Evolutionary conservation across 2,113 vertebrate genomes (phyloP).

Genomic region (Laticauda laticaudata): DNA sequence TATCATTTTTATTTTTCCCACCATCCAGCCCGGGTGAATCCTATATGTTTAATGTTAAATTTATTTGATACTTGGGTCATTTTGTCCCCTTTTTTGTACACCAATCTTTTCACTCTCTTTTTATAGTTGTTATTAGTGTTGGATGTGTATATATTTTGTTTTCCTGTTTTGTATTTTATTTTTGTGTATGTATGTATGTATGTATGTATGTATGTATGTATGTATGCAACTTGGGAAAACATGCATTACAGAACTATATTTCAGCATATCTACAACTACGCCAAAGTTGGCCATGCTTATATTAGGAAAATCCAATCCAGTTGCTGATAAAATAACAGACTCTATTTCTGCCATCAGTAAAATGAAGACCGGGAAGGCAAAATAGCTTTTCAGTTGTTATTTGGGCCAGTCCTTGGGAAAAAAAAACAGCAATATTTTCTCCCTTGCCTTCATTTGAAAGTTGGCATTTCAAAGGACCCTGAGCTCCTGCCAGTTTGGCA

Average conservation of each 20-base stretch:
- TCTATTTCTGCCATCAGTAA: slow-evolving; percentile 27
- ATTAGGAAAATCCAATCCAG: slow-evolving; percentile 5
- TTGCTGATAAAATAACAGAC: not conserved
- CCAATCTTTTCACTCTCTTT: no score
- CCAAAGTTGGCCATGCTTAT: not conserved
- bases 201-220: no score
- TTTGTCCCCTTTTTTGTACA: no score
- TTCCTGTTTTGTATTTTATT: no score
- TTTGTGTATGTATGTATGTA: no score
- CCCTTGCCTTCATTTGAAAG: slow-evolving; percentile 37
- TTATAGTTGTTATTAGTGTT: no score
- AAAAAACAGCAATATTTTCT: slow-evolving; percentile 57
- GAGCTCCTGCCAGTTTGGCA: slow-evolving; percentile 64
- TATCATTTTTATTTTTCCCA: no score
- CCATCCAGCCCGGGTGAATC: no score
- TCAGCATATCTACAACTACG: not conserved
- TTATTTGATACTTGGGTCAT: no score
- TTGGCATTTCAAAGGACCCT: slow-evolving; percentile 57
- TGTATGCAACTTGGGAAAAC: not conserved
- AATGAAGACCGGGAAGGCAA: slow-evolving; percentile 35
- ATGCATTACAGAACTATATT: not conserved
- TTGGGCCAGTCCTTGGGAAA: slow-evolving; percentile 36
- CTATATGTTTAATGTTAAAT: no score
- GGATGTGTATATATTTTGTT: no score
- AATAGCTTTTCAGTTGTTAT: slow-evolving; percentile 49